Evolutionary conservation across 1,140 invertebrate species (phyloP), one percentile per base, ranked within the genome.

Genomic region (Anoplolepis gracilipes): DNA sequence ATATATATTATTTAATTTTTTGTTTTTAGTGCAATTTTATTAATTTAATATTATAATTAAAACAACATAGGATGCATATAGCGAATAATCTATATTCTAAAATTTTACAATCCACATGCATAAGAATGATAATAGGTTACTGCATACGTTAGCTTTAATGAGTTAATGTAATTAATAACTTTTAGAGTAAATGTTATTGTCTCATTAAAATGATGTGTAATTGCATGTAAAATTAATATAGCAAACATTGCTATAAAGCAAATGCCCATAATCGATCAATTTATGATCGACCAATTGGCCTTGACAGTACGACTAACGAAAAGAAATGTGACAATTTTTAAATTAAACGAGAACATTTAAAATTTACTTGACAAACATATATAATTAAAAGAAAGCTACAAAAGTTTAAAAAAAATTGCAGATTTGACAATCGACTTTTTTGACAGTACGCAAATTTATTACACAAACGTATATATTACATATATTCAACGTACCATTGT

Each of bases 131-230:
- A 72, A 70, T 70, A 57, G 49, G 1, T 42, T 72, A 42, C 30
- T 82, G 36, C 25, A 42, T 61, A 30, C 30, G 67, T 59, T 73
- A 73, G n/a, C 67, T 59, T 82, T 73, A 72, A 82, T 82, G 78
- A 59, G 19, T 33, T 28, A 72, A 82, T 82, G 59, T 73, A 73
- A 82, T 82, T 36, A 82, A 82, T 73, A 82, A 82, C 28, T 69
- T 82, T 67, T 59, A 82, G 53, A 73, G 78, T 73, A 73, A 82
- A 59, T 67, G 67, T 42, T n/a, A 57, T 81, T 73, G 53, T 72
- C 55, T 82, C 67, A 82, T 82, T 72, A 82, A 73, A 82, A 73
- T 82, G 61, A 82, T 49, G 36, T 42, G 25, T 55, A 49, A 82
- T 82, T 72, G 46, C 46, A 82, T 39, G 59, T 59, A 61, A 73